Conservation (phyloP, 2,113 vertebrate genomes). For the Xiphophorus maculatus region DNA sequence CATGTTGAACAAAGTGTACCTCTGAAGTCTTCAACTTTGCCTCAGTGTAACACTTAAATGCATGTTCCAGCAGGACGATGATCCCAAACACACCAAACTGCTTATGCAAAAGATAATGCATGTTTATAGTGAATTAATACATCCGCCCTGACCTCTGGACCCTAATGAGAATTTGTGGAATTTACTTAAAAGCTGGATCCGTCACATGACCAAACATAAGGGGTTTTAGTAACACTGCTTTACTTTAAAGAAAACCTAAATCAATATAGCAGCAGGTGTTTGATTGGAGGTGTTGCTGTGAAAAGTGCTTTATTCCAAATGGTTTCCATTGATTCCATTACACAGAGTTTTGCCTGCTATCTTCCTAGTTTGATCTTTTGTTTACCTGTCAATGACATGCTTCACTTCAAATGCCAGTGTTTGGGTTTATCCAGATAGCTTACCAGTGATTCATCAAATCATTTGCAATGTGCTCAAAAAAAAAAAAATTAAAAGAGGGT, state of each 20-base stretch:
- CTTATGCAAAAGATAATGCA: no score
- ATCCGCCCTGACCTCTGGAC: no score
- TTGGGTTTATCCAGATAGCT: slow-evolving; percentile 8
- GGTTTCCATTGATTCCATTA: slow-evolving; percentile 16
- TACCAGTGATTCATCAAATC: neutral
- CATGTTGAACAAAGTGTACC: neutral
- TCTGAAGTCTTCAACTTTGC: neutral
- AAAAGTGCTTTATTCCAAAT: neutral
- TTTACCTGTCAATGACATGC: slow-evolving; percentile 15
- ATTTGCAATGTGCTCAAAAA: neutral
- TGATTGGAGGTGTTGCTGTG: slow-evolving; percentile 1
- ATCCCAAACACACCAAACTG: no score
- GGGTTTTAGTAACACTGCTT: neutral
- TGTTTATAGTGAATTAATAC: no score
- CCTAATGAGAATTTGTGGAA: no score
- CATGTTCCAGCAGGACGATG: neutral
- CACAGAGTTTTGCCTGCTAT: neutral
- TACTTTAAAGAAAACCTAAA: neutral
- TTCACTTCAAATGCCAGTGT: slow-evolving; percentile 1
- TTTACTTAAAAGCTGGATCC: no score
- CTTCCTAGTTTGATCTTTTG: slow-evolving; percentile 2
- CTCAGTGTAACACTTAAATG: neutral
- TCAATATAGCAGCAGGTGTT: neutral
- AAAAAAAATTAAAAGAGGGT: neutral
- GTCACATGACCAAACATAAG: no score